Evolutionary conservation across 2,113 vertebrate genomes (phyloP).

Genomic region (Silurus meridionalis): DNA sequence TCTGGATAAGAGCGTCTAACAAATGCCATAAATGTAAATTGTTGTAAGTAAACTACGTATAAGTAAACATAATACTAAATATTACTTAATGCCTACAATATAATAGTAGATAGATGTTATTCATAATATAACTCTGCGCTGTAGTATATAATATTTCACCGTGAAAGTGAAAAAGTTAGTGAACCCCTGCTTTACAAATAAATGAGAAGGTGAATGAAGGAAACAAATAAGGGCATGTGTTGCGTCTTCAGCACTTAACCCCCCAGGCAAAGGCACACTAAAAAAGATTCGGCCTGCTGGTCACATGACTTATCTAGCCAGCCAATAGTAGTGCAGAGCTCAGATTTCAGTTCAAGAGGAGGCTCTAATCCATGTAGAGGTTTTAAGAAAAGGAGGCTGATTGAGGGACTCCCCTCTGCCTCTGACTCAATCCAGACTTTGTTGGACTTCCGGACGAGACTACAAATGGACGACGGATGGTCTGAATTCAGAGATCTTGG

Average conservation of each 20-base stretch:
- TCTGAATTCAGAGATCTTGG: constrained; percentile 15
- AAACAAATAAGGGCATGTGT: not conserved
- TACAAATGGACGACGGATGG: constrained; percentile 26
- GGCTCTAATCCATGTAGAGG: constrained; percentile 61
- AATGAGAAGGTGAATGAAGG: no score
- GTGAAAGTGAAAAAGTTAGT: not conserved
- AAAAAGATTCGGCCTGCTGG: constrained; percentile 60
- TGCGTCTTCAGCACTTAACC: constrained; percentile 7
- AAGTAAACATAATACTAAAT: not conserved
- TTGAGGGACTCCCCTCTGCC: constrained; percentile 34
- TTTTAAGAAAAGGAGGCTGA: constrained; percentile 48
- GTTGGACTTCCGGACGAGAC: constrained; percentile 32
- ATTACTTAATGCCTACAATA: not conserved
- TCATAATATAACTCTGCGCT: not conserved
- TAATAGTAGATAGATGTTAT: not conserved
- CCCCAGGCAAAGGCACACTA: constrained; percentile 54
- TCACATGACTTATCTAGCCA: constrained; percentile 69
- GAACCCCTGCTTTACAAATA: no score
- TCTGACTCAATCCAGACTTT: constrained; percentile 34
- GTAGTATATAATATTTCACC: not conserved
- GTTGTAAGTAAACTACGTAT: no score
- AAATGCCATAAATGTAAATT: no score
- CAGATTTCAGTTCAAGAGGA: constrained; percentile 74
- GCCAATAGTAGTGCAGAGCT: constrained; percentile 69
- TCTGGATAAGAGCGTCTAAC: no score